Conservation (phyloP, 2,888 invertebrate species). For the Ypsolopha sequella region DNA sequence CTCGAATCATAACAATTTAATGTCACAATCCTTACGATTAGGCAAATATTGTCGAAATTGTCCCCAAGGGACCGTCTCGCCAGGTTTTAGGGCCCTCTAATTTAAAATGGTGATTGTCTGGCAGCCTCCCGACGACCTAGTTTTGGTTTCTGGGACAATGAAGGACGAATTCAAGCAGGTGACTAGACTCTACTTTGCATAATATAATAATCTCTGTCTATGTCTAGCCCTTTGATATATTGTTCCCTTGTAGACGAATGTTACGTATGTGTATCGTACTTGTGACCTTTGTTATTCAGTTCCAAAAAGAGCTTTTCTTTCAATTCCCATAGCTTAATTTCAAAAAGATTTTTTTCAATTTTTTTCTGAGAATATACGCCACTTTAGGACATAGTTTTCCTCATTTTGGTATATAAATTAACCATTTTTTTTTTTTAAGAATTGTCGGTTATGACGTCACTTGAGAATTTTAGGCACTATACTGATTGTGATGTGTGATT, state of each 20-base stretch:
- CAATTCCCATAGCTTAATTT: too few relatives aligned
- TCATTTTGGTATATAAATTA: too few relatives aligned
- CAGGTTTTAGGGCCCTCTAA: slow-evolving; percentile 12
- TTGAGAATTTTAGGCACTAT: too few relatives aligned
- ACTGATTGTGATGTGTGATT: too few relatives aligned
- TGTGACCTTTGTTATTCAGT: neutral
- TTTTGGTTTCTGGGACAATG: slow-evolving; percentile 48
- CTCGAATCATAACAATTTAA: too few relatives aligned
- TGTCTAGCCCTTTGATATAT: slow-evolving; percentile 20
- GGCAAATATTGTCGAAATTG: neutral
- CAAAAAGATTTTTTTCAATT: too few relatives aligned
- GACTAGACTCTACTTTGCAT: slow-evolving; percentile 54
- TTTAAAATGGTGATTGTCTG: slow-evolving; percentile 67
- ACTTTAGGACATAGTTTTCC: too few relatives aligned
- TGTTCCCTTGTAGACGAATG: slow-evolving; percentile 4
- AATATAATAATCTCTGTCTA: slow-evolving; percentile 51
- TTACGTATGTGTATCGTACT: slow-evolving; percentile 13
- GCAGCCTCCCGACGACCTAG: slow-evolving; percentile 55
- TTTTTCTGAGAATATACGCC: too few relatives aligned
- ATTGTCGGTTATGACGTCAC: too few relatives aligned
- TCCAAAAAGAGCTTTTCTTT: too few relatives aligned
- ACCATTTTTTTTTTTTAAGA: too few relatives aligned
- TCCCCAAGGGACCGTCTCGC: neutral
- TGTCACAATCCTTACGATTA: neutral
- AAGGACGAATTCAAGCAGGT: slow-evolving; percentile 53